These are phyloP conservation scores for Aphrophora alni DNA, from an alignment of 2,888 invertebrate genomes.

Conservation along the genomic window DNA sequence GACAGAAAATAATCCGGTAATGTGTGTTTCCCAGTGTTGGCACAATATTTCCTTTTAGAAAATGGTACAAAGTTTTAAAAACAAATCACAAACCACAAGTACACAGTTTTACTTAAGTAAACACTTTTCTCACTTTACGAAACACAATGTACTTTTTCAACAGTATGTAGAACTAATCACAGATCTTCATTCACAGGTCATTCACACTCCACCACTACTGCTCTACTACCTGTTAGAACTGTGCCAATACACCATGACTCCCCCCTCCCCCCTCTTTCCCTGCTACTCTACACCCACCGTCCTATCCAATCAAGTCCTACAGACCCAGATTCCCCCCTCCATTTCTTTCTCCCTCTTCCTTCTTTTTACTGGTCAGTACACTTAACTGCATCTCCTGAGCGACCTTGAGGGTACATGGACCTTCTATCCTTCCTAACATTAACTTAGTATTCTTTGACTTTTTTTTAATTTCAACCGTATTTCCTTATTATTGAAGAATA, in stretches of 20 bases:
- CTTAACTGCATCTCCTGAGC: neutral
- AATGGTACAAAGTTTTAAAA: neutral
- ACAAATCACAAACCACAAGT: neutral
- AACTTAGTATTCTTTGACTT: neutral
- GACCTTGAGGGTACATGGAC: conserved; percentile 6
- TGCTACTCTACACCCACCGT: neutral
- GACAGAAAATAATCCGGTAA: neutral
- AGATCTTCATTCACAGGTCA: neutral
- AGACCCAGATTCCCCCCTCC: conserved; percentile 6
- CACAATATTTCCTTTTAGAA: neutral
- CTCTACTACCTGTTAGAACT: conserved; percentile 9
- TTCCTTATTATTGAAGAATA: neutral
- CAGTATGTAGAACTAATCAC: neutral
- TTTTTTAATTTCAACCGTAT: neutral
- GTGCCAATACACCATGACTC: conserved; percentile 9
- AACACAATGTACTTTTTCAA: no score
- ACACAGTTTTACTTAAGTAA: neutral
- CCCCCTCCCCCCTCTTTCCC: neutral
- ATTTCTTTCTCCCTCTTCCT: conserved; percentile 1
- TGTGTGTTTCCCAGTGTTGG: neutral
- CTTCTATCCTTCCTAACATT: neutral
- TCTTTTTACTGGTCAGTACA: conserved; percentile 2
- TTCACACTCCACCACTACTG: conserved; percentile 5
- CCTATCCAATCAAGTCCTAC: conserved; percentile 9
- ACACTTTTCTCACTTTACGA: neutral